phyloP scores from a whole-genome alignment of 2,113 vertebrate genomes.

The Semicossyphus pulcher region DNA sequence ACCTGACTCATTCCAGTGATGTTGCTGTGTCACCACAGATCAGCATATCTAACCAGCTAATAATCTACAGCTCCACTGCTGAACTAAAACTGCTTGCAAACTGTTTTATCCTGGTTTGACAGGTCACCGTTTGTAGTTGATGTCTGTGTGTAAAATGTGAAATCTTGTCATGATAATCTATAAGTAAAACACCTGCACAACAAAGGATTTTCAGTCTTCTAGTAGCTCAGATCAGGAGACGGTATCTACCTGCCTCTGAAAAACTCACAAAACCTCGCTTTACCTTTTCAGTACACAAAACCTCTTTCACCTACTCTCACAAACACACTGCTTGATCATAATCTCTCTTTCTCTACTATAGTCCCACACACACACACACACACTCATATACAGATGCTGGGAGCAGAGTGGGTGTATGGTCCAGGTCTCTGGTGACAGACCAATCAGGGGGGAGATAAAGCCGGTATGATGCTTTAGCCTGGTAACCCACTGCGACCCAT shows the following conservation, averaged over 20 bases:
- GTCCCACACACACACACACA: constrained; percentile 45
- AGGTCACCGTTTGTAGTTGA: too few relatives aligned
- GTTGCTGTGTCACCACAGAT: background rate
- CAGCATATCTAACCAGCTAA: background rate
- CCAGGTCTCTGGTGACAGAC: constrained; percentile 97
- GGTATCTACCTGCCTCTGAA: constrained; percentile 4
- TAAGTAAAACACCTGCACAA: background rate
- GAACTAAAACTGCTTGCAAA: too few relatives aligned
- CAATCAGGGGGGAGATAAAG: constrained; percentile 98
- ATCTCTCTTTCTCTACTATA: constrained; percentile 67
- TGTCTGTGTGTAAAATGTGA: background rate
- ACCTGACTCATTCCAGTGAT: background rate
- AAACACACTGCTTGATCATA: constrained; percentile 74
- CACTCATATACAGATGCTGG: constrained; percentile 51
- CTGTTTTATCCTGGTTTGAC: constrained; percentile 10
- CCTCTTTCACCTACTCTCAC: constrained; percentile 62
- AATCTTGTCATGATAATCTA: too few relatives aligned
- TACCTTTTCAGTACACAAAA: constrained; percentile 69
- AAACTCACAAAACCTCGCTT: constrained; percentile 44
- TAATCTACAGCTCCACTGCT: background rate
- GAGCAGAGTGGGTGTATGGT: constrained; percentile 84
- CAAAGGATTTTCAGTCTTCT: background rate
- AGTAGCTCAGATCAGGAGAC: constrained; percentile 23
- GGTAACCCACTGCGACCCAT: constrained; percentile 98
- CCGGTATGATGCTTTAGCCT: constrained; percentile 97